Percentiles rank a stretch among this genome's conserved stretches.
phyloP scores from a whole-genome alignment of 2,113 vertebrate genomes.

The Callionymus lyra region DNA sequence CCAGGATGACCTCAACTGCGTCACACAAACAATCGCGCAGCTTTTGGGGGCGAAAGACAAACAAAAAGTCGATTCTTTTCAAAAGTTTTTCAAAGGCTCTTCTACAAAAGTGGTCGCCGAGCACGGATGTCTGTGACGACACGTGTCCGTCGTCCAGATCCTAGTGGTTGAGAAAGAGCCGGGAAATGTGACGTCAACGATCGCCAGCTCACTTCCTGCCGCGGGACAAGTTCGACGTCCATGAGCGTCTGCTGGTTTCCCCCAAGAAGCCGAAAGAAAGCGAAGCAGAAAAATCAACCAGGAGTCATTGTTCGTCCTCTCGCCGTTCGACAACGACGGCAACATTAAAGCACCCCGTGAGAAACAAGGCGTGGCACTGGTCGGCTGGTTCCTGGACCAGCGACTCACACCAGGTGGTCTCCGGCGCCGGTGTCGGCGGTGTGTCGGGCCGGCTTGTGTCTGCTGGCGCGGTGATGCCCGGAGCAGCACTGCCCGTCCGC shows the following conservation, averaged over 20 bases:
- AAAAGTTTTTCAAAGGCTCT: too few relatives aligned
- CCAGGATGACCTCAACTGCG: constrained; percentile 34
- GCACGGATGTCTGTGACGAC: too few relatives aligned
- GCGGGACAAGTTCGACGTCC: too few relatives aligned
- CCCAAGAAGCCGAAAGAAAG: constrained; percentile 15
- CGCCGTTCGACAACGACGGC: constrained; percentile 23
- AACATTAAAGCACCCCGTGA: constrained; percentile 7
- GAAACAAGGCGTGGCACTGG: constrained; percentile 14
- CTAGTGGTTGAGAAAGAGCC: too few relatives aligned
- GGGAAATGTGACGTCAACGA: too few relatives aligned
- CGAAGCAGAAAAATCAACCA: constrained; percentile 1
- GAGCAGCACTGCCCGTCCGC: constrained; percentile 53
- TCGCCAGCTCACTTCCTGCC: too few relatives aligned
- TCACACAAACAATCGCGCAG: neutral
- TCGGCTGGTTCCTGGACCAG: constrained; percentile 23
- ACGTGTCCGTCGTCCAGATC: too few relatives aligned
- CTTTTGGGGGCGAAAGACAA: constrained; percentile 3
- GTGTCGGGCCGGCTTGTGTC: constrained; percentile 47
- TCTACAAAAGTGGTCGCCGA: too few relatives aligned
- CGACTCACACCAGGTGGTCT: constrained; percentile 62
- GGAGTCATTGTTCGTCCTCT: constrained; percentile 9
- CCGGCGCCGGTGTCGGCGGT: constrained; percentile 43
- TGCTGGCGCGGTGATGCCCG: constrained; percentile 31
- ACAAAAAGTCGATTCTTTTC: neutral
- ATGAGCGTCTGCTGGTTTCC: too few relatives aligned